Evolutionary conservation across 1,140 invertebrate species (phyloP), one percentile per base, ranked within the genome.

Genomic region (Cotesia typhae): DNA sequence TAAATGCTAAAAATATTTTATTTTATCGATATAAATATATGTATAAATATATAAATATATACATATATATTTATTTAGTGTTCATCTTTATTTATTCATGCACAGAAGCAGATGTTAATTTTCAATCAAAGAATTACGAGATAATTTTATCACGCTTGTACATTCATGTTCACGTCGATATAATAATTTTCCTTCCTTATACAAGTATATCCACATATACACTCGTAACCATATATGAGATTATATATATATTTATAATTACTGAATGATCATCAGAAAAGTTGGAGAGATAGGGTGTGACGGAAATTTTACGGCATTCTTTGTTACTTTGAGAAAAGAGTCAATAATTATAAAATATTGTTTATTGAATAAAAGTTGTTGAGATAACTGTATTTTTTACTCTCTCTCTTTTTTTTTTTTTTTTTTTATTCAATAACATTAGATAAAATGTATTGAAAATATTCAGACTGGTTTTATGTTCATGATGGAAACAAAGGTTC

Each of bases 101-200:
- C 35, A 20, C 55, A 60, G 67, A 38, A 70, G 60, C 60, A 60
- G 38, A 71, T 66, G 60, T 60, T 74, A 64, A 57, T 65, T 60
- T 70, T 70, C 67, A 74, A 74, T 74, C 64, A 66, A 66, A 55
- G 36, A 70, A 10, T 28, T 59, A 28, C 4, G 17, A 28, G 57
- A 59, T 59, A 59, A 59, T 59, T 59, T 20, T 59, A 59, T 59
- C 57, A 59, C 17, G 57, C 55, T 36, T 53, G 63, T 14, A 55
- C 36, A 55, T 55, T 65, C 12, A 65, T 65, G 37, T 47, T 47
- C 38, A 47, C 36, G 37, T n/a, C 51, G 41, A 65, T 47, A 47
- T 47, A 47, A 47, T 47, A 47, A 47, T 47, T 47, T 47, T 47
- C 5, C 41, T 47, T 10, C 3, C 3, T 28, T 1, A 28, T 28